Conservation (phyloP, 2,113 vertebrate genomes). For the Gallinago undulata region DNA sequence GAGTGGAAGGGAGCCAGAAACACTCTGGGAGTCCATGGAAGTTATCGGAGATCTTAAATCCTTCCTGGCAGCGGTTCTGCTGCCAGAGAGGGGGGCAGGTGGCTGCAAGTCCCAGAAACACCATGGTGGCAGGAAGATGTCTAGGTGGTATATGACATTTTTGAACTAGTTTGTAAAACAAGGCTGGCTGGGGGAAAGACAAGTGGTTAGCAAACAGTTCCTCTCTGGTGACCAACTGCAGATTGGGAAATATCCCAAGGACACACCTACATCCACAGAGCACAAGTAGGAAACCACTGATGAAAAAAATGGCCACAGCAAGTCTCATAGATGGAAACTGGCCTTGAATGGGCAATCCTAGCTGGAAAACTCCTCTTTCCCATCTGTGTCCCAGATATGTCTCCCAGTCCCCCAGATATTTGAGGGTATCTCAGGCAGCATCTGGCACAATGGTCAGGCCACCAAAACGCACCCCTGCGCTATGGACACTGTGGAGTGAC, state of each 20-base stretch:
- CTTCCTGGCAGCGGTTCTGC: neutral
- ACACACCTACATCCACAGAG: neutral
- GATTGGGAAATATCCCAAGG: neutral
- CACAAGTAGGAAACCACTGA: neutral
- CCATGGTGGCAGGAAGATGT: fast-evolving
- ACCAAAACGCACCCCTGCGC: neutral
- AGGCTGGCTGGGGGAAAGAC: neutral
- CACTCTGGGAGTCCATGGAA: neutral
- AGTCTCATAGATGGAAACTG: neutral
- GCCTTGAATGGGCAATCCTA: neutral
- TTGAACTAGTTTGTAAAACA: neutral
- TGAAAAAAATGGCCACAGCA: neutral
- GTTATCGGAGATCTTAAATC: neutral
- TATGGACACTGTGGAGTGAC: neutral
- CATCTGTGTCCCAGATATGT: neutral
- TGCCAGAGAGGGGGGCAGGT: neutral
- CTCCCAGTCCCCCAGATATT: neutral
- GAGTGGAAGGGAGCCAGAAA: conserved; percentile 10
- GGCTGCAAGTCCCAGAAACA: neutral
- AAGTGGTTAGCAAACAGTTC: neutral
- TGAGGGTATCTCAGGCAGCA: neutral
- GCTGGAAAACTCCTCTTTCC: neutral
- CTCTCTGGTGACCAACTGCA: neutral
- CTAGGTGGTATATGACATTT: fast-evolving
- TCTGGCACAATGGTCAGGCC: neutral